Evolutionary conservation across 1,140 invertebrate genomes (phyloP), one percentile per base, ranked within the genome.

Genomic region (Cydia splendana): DNA sequence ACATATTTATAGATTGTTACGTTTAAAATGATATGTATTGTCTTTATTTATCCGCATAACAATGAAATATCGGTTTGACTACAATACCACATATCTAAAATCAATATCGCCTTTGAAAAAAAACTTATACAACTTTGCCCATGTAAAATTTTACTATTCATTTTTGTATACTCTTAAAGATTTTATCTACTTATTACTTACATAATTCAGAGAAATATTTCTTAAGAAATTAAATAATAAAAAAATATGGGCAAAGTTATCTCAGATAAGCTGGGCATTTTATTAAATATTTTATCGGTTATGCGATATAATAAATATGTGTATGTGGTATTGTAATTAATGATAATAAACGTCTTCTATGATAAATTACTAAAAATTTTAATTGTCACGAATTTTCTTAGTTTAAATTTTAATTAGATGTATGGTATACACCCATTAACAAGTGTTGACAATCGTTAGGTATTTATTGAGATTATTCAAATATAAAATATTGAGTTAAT

Each of bases 401-500:
- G 73, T n/a, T 76, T 75, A 75, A 76, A 69, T 76, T 77, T 82
- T 89, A 89, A 84, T 79, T 85, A 81, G 84, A 85, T 82, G 80
- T 85, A 84, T 88, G 87, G 85, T 85, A 80, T 84, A 88, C 82
- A 86, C 85, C 78, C 87, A 89, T 84, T 87, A 57, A 81, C 85
- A 87, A 88, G 85, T 89, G 89, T 92, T 91, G 87, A 90, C 75
- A 82, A 88, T 86, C 84, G 87, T 84, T 82, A 74, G 88, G 85
- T 77, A 62, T 71, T 51, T 89, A 91, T 88, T 87, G 85, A 88
- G 89, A 91, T 91, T 91, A 91, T 87, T 90, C 91, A 86, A 83
- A 84, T 90, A 91, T 91, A 92, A 91, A 91, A 87, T 89, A 91
- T 88, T 91, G 88, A 91, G 91, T 92, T 91, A 86, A 88, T 74